Percentiles rank a stretch among this genome's conserved stretches.
Conservation (phyloP, 2,113 vertebrate genomes). For the Naja naja region DNA sequence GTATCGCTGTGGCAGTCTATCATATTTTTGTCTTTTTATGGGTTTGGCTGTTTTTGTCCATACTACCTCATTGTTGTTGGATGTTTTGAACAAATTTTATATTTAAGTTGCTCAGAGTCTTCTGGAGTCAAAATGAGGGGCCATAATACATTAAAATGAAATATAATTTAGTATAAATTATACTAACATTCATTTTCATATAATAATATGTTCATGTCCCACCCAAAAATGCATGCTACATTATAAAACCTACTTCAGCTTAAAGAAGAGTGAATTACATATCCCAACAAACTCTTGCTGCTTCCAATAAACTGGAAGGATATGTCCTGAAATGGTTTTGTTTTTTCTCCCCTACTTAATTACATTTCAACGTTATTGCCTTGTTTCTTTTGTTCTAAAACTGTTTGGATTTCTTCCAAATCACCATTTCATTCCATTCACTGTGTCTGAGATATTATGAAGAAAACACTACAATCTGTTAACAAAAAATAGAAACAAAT, state of each 20-base stretch:
- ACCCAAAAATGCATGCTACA: neutral
- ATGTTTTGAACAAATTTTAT: neutral
- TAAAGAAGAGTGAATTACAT: neutral
- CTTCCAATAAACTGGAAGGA: neutral
- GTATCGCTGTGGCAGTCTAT: neutral
- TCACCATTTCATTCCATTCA: constrained; percentile 37
- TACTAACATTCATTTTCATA: neutral
- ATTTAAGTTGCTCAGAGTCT: neutral
- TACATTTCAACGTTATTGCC: constrained; percentile 9
- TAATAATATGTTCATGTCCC: neutral
- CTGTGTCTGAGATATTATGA: constrained; percentile 25
- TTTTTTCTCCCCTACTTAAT: neutral
- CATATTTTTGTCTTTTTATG: neutral
- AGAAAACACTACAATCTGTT: constrained; percentile 53
- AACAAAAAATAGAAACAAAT: constrained; percentile 33
- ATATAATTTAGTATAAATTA: neutral
- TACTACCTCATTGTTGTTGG: neutral
- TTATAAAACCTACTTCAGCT: neutral
- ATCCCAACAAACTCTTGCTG: neutral
- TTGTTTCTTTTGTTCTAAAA: constrained; percentile 1
- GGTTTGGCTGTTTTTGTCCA: neutral
- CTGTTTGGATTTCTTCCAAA: constrained; percentile 42
- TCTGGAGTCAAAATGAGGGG: neutral
- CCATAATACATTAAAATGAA: neutral
- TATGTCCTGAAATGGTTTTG: neutral